Conservation (phyloP, 2,797 vertebrate species). For the Cetoscarus ocellatus region DNA sequence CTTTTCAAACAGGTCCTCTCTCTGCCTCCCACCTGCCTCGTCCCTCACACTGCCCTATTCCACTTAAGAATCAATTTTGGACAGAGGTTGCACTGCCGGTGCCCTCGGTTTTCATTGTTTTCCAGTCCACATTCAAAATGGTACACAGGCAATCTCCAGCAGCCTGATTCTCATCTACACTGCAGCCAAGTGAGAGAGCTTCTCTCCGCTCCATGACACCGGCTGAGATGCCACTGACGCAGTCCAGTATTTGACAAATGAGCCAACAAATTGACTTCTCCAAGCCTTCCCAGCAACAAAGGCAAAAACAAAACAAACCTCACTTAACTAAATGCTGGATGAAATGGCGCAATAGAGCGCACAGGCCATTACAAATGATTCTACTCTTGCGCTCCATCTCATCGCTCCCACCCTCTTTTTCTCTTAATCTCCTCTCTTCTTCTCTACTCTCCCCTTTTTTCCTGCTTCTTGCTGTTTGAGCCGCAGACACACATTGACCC, state of each 20-base stretch:
- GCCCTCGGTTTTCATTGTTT: conserved; percentile 74
- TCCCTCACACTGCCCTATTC: conserved; percentile 50
- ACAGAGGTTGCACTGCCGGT: conserved; percentile 55
- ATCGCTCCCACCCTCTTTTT: conserved; percentile 45
- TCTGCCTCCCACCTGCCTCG: conserved; percentile 19
- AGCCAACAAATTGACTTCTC: conserved; percentile 83
- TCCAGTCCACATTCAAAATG: conserved; percentile 69
- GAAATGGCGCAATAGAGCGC: conserved; percentile 74
- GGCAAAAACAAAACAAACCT: conserved; percentile 78
- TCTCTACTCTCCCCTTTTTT: neutral
- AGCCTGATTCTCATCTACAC: conserved; percentile 65
- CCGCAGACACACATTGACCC: conserved; percentile 81
- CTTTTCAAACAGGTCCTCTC: conserved; percentile 5
- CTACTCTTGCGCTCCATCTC: conserved; percentile 55
- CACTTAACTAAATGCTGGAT: conserved; percentile 78
- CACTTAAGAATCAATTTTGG: conserved; percentile 77
- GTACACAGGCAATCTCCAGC: conserved; percentile 64
- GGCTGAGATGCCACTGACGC: conserved; percentile 63
- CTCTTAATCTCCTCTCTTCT: conserved; percentile 59
- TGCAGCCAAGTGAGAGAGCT: conserved; percentile 58
- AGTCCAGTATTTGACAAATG: conserved; percentile 81
- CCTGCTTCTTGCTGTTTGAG: conserved; percentile 53
- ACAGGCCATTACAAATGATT: conserved; percentile 70
- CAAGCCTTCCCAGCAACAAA: conserved; percentile 61
- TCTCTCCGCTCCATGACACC: conserved; percentile 62